Base-by-base conservation (phyloP, 2,113 vertebrate species). In the Melospiza georgiana region DNA sequence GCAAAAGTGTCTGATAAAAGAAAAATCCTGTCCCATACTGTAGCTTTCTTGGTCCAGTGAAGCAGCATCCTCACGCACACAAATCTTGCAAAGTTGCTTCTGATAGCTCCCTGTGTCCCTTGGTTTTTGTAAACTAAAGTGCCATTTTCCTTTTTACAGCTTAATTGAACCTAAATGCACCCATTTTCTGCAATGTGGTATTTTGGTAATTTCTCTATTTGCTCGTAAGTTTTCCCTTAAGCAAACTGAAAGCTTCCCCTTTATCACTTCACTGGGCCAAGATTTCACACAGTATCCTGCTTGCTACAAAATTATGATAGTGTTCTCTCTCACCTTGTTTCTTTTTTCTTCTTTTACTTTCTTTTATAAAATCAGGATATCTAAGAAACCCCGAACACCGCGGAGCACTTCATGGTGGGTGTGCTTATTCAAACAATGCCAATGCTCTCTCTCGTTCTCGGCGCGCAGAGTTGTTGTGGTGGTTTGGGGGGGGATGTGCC, bases 291-390 rank as follows among this genome's bases (percentile, higher is more conserved):
- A 95, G 95, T 96, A 96, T 96, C 95, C 96, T 96, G 95, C 92
- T 93, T 95, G 94, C 96, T 96, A 92, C 93, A 17, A 92, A 97
- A 95, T 96, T 96, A 96, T 96, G 95, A 96, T 96, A 96, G 92
- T 96, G 94, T 92, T 96, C 95, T 94, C 92, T 96, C 95, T 96
- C 96, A 97, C 95, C 95, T 96, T 95, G 94, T 97, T 96, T 96
- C 95, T 96, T 97, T 97, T 97, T 96, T 96, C 95, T 96, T 97
- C 96, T 97, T 96, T 97, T 97, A 97, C 95, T 97, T 96, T 97
- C 96, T 96, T 96, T 96, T 96, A 96, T 95, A 96, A 96, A 96
- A 97, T 95, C 27, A 96, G 94, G 95, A 96, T 96, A 94, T 96
- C 95, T 96, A 94, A 94, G 96, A 96, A 97, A 97, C 92, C 96